These are phyloP conservation scores for Solenodon paradoxus DNA, from an alignment of 2,113 vertebrate species.

Conservation along the genomic window DNA sequence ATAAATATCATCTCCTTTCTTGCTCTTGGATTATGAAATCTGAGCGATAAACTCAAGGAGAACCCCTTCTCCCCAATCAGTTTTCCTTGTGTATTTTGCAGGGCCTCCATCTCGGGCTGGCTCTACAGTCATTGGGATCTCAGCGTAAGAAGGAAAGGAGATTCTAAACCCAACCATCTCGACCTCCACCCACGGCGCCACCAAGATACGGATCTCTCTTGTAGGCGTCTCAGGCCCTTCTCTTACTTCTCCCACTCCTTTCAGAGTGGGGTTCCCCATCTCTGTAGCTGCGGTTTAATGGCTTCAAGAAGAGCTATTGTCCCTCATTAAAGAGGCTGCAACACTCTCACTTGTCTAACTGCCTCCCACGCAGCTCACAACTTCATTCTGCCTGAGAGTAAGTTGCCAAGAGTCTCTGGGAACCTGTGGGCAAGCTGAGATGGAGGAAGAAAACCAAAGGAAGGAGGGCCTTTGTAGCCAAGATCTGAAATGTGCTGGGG, in stretches of 20 bases:
- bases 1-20: not conserved
- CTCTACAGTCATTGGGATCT: not conserved
- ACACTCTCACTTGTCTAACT: conserved; percentile 30
- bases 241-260: conserved; percentile 22
- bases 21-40: not conserved
- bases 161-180: not conserved
- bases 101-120: not conserved
- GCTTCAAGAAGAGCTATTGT: conserved; percentile 44
- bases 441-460: conserved; percentile 2
- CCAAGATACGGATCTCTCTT: not conserved
- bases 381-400: conserved; percentile 27
- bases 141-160: not conserved
- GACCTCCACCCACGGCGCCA: not conserved
- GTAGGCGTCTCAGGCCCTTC: not conserved
- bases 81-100: not conserved
- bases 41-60: not conserved
- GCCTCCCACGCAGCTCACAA: conserved; percentile 59
- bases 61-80: not conserved
- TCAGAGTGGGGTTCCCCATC: conserved; percentile 62
- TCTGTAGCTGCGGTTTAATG: conserved; percentile 34
- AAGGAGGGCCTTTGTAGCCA: conserved; percentile 33
- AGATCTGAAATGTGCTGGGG: conserved; percentile 34
- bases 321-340: conserved; percentile 66
- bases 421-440: conserved; percentile 44
- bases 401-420: conserved; percentile 59